Evolutionary conservation across 2,797 vertebrate genomes (phyloP).

Genomic region (Sebastes goodei): DNA sequence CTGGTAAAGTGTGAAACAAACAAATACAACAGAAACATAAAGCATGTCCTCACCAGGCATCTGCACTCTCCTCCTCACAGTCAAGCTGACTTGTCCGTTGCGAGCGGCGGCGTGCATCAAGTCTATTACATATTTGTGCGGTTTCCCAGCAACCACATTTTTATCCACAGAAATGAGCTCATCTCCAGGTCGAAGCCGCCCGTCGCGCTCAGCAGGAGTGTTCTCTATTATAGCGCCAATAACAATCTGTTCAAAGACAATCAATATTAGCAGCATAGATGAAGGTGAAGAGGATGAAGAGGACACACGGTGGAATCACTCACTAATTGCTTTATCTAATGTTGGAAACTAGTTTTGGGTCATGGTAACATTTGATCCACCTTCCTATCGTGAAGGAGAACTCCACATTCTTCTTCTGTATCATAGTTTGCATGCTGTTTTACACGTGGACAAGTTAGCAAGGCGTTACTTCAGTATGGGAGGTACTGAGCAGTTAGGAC

Average conservation of each 20-base stretch:
- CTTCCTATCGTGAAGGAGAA: constrained; percentile 2
- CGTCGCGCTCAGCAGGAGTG: constrained; percentile 97
- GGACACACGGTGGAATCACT: constrained; percentile 17
- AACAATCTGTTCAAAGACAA: constrained; percentile 89
- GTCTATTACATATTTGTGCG: constrained; percentile 98
- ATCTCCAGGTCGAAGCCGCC: constrained; percentile 94
- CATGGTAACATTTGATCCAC: constrained; percentile 10
- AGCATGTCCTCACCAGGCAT: constrained; percentile 84
- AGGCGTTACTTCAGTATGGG: constrained; percentile 69
- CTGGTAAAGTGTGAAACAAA: constrained; percentile 9
- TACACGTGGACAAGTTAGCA: constrained; percentile 56
- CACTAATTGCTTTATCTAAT: constrained; percentile 6
- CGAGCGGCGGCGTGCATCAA: constrained; percentile 98
- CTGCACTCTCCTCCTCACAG: constrained; percentile 95
- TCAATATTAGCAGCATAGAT: constrained; percentile 71
- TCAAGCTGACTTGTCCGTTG: constrained; percentile 97
- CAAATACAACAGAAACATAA: neutral
- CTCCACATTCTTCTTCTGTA: neutral
- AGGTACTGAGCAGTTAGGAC: constrained; percentile 55
- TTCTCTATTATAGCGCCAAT: constrained; percentile 98
- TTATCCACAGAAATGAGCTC: constrained; percentile 97
- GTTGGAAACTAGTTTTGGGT: constrained; percentile 26
- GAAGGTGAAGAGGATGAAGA: constrained; percentile 44
- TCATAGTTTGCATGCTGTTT: constrained; percentile 51
- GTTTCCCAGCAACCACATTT: constrained; percentile 96